These are phyloP conservation scores for Buteo buteo DNA, from an alignment of 2,113 vertebrate species.

Conservation along the genomic window DNA sequence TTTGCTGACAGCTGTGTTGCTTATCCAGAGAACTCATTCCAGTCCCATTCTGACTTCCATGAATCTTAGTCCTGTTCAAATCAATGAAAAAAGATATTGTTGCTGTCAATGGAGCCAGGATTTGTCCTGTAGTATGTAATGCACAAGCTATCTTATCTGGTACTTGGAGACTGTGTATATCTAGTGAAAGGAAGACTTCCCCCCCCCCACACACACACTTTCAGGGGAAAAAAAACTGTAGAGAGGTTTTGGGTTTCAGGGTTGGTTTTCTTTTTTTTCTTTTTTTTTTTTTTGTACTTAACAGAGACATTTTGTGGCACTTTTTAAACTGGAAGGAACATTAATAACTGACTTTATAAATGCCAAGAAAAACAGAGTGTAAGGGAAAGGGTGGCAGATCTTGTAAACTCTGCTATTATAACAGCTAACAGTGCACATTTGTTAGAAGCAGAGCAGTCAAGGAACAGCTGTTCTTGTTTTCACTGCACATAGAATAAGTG, in stretches of 20 bases:
- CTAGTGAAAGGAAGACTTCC: background rate
- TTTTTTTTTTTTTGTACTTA: background rate
- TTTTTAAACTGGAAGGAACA: background rate
- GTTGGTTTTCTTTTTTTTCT: background rate
- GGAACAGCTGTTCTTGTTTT: slow-evolving; percentile 41
- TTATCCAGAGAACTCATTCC: background rate
- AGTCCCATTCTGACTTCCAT: background rate
- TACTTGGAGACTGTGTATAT: background rate
- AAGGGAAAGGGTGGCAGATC: background rate
- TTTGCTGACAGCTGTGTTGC: background rate
- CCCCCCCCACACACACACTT: background rate
- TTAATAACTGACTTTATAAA: background rate
- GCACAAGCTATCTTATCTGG: background rate
- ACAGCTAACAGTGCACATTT: background rate
- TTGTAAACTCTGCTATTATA: background rate
- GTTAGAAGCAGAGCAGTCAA: slow-evolving; percentile 1
- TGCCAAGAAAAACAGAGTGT: background rate
- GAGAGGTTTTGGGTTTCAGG: background rate
- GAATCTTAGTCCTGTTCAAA: background rate
- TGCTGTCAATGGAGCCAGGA: background rate
- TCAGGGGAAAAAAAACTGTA: background rate
- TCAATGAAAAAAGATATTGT: background rate
- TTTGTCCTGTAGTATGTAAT: background rate
- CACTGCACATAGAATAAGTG: background rate
- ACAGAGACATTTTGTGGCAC: background rate